A percentile compares a stretch with the other conserved stretches of the same genome.
phyloP scores from a whole-genome alignment of 37 sponge, comb jelly and placozoan genomes.

The Dysidea cf. avara region DNA sequence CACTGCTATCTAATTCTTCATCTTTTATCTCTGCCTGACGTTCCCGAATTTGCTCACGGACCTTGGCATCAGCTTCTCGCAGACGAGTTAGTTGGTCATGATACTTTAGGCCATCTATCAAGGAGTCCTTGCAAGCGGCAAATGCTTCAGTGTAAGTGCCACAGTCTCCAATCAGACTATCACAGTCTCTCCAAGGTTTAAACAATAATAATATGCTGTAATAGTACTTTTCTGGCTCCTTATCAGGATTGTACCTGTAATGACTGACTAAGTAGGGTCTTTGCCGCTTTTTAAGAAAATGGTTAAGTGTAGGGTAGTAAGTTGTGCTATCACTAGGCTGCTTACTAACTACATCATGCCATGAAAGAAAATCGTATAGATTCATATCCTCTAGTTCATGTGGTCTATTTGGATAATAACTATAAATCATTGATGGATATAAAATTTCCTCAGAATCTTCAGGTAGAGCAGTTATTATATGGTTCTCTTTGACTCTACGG shows the following conservation, averaged over 20 bases:
- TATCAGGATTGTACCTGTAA: conserved; percentile 15
- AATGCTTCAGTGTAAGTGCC: conserved; percentile 26
- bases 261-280: conserved; percentile 22
- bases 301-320: too few species aligned
- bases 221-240: conserved; percentile 34
- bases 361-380: conserved; percentile 12
- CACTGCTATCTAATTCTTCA: too few species aligned
- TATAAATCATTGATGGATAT: conserved; percentile 20
- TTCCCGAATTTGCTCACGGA: too few species aligned
- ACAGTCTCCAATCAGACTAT: background rate
- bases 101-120: too few species aligned
- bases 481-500: conserved; percentile 10
- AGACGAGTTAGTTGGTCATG: too few species aligned
- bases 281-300: background rate
- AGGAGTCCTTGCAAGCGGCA: too few species aligned
- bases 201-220: conserved; percentile 38
- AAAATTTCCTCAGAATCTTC: conserved; percentile 19
- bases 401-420: conserved; percentile 25
- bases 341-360: background rate
- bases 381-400: background rate
- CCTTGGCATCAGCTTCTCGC: too few species aligned
- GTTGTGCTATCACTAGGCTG: background rate
- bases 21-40: too few species aligned
- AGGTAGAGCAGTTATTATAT: background rate
- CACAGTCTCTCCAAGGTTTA: conserved; percentile 28